Conservation (phyloP, 1,140 invertebrate species). For the Listronotus oregonensis region DNA sequence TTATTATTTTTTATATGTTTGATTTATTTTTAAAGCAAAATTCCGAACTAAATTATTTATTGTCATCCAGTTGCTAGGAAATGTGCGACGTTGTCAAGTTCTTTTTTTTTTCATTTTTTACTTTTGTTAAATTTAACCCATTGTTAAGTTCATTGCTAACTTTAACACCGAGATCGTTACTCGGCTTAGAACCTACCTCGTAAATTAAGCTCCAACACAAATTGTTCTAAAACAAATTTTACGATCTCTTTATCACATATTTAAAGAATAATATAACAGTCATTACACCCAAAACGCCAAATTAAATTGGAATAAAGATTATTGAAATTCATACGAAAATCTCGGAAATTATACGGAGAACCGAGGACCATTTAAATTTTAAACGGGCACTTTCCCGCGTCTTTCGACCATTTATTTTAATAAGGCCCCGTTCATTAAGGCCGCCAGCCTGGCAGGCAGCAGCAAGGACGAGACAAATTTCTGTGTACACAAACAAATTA, state of each 20-base stretch:
- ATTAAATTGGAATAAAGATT: conserved; percentile 17
- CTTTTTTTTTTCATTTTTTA: too few species aligned
- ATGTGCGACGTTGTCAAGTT: too few species aligned
- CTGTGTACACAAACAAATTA: conserved; percentile 38
- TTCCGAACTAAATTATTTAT: too few species aligned
- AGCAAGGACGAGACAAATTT: conserved; percentile 34
- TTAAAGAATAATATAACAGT: neutral
- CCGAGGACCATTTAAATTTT: conserved; percentile 26
- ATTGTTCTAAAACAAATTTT: neutral
- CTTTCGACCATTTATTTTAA: conserved; percentile 37
- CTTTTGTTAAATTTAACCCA: too few species aligned
- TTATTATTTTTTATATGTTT: too few species aligned
- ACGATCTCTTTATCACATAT: too few species aligned
- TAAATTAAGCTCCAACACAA: too few species aligned
- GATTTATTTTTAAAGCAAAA: too few species aligned
- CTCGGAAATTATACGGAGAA: conserved; percentile 28
- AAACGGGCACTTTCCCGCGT: conserved; percentile 23
- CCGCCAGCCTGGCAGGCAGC: conserved; percentile 29
- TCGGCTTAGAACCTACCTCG: too few species aligned
- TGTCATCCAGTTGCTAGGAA: too few species aligned
- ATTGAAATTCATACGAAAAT: conserved; percentile 33
- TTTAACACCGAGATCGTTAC: too few species aligned
- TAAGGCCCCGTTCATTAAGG: conserved; percentile 35
- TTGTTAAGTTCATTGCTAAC: too few species aligned
- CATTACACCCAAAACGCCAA: conserved; percentile 2